Evolutionary conservation across 2,113 vertebrate species (phyloP), one percentile per base, ranked within the genome.

Genomic region (Harpagus bidentatus): DNA sequence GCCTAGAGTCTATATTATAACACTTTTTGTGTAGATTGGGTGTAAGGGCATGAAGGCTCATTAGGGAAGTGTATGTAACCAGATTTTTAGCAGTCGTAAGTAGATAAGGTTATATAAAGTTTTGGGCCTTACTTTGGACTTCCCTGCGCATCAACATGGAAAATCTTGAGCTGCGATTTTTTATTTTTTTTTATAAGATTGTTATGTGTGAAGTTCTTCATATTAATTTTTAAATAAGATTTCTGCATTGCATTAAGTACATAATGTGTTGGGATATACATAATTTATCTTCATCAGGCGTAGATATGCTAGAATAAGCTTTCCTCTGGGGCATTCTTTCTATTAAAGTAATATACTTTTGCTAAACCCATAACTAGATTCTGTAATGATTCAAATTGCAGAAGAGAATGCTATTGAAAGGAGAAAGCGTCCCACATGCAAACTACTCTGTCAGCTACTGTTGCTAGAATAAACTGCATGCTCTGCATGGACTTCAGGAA

Each of bases 401-500:
- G 45, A 88, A 89, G 82, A 91, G 91, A 93, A 42, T 55, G 42
- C 87, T 83, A 0, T 47, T 96, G 90, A 97, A 90, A 94, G 82
- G 82, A 85, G 36, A 96, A 93, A 94, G 62, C 31, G 38, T n/a
- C 81, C 74, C 87, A 76, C 79, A 95, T 86, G 59, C 86, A 97
- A 96, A 96, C 74, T 59, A 62, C 91, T 76, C 78, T 77, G 97
- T 97, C 97, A 97, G 96, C 97, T 95, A 52, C 86, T 90, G 53
- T 95, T 94, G 84, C 62, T 96, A 8, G 95, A 95, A 95, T 81
- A 93, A 95, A 97, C 86, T 96, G 95, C 95, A 11, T 73, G 82
- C 78, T 95, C 84, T 97, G 96, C 94, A 88, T 86, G 84, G 84
- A 96, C 96, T 95, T 97, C 96, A 97, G 97, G 97, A 97, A 97